Evolutionary conservation across 2,797 vertebrate species (phyloP), one percentile per base, ranked within the genome.

Genomic region (Coregonus ussuriensis): DNA sequence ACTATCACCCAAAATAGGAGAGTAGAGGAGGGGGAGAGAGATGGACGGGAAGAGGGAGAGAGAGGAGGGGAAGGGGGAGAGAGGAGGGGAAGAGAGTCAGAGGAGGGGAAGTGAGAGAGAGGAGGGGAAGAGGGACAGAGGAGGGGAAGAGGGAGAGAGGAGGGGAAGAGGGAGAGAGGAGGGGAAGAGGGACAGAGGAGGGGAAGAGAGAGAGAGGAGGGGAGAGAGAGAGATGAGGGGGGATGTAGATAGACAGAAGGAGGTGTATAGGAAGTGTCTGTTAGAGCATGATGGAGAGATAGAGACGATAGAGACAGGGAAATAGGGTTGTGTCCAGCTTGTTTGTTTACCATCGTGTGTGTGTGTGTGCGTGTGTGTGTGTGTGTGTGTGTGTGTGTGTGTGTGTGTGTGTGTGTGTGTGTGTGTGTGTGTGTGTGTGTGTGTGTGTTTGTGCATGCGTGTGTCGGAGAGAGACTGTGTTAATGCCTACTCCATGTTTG

Each of bases 51-150:
- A 21, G 37, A 47, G 18, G 21, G 37, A 41, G 35, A 41, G 16
- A 85, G 77, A 88, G 84, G 35, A 35, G 35, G 35, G 84, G 84
- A 84, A 78, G 80, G 74, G 9, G 67, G 6, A 41, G 4, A 35
- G 37, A 82, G 74, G 79, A 78, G 83, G 87, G 35, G 88, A 41
- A 41, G 37, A 41, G 37, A 1, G 6, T 7, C 4, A 35, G 37
- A 82, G 74, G 79, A 78, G 83, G 78, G 77, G 51, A 70, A 56
- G 14, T 6, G 66, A 72, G 71, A 9, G 1, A 9, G 6, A 9
- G 37, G 6, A 68, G 66, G 78, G 77, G 51, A 70, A 56, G 14
- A 16, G 66, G 74, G 71, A 9, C 0, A 9, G 6, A 9, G 37
- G 6, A 68, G 66, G 72, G 31, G 35, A 3, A 35, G 62, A 68